Evolutionary conservation across 2,888 invertebrate genomes (phyloP), one percentile per base, ranked within the genome.

Genomic region (Gibbula magus): DNA sequence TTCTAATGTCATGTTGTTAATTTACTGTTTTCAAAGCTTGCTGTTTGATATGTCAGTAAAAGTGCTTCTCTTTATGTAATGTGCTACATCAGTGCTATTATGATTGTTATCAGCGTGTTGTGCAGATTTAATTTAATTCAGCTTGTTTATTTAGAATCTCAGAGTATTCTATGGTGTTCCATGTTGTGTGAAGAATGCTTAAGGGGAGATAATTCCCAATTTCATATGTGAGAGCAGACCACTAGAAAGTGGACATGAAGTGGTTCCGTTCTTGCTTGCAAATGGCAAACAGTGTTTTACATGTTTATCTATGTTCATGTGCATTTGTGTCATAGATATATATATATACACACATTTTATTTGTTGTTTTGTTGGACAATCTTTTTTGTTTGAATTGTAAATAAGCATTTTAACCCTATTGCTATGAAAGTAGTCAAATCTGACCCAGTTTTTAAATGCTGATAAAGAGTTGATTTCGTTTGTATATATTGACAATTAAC

Each of bases 131-230:
- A 61, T 61, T 61, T 61, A 61, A 45, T 45, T 45, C 45, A 61
- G 61, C 61, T 61, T 61, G 61, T 61, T 61, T 61, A 29, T 61
- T 61, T 61, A 61, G 61, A 61, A 61, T 61, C 61, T 61, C 61
- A 61, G 61, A 61, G 29, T 61, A 61, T 61, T 61, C 61, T 61
- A 61, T 61, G 61, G 61, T 61, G 61, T 61, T 61, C 61, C 25
- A 61, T 61, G 61, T 61, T 61, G 61, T 61, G 61, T 61, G 61
- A 61, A 61, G 29, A 61, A 29, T 61, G 61, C 61, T 61, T 61
- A 61, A 61, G 29, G 61, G 61, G 61, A 61, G 61, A n/a, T 29
- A 61, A 61, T 29, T 2, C 61, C 61, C 61, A 13, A 25, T 61
- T 56, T 61, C 16, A 61, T 29, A 45, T 45, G 45, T 13, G 45